phyloP scores from a whole-genome alignment of 2,888 invertebrate genomes.

The Eueremaeus valkanovi region DNA sequence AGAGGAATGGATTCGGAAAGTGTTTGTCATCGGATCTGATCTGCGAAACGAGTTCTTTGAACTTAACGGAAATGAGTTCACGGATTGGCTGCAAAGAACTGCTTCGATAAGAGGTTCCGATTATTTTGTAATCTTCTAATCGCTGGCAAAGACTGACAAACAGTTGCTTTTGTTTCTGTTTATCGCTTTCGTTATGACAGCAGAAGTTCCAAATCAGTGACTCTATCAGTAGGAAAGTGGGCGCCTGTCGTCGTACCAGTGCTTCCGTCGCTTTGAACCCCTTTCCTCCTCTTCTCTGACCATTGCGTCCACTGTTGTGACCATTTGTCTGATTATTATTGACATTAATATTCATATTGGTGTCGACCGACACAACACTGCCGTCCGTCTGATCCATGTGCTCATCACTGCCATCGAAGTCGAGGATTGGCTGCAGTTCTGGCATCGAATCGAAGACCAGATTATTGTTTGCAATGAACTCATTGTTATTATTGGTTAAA shows the following conservation, averaged over 20 bases:
- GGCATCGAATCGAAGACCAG: constrained; percentile 18
- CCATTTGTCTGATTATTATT: neutral
- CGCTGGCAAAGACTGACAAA: neutral
- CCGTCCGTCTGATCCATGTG: neutral
- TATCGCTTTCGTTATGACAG: constrained; percentile 8
- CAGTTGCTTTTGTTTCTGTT: neutral
- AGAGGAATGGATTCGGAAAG: neutral
- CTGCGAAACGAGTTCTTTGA: constrained; percentile 7
- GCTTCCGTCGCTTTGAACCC: constrained; percentile 20
- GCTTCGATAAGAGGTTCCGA: constrained; percentile 18
- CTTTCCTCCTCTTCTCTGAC: neutral
- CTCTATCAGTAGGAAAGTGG: constrained; percentile 38
- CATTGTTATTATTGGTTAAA: neutral
- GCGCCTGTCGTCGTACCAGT: constrained; percentile 30
- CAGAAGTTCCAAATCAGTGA: constrained; percentile 38
- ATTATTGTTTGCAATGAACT: neutral
- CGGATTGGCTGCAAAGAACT: constrained; percentile 33
- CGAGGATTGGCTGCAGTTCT: constrained; percentile 8
- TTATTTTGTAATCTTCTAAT: constrained; percentile 10
- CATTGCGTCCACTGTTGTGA: neutral
- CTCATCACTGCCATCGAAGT: constrained; percentile 5
- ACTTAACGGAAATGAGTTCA: constrained; percentile 21
- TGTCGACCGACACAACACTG: neutral
- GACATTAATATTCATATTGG: too few relatives aligned
- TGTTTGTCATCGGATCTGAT: neutral